A percentile compares a stretch with the other conserved stretches of the same genome.
Conservation (phyloP, 2,888 invertebrate species). For the Trissolcus japonicus region DNA sequence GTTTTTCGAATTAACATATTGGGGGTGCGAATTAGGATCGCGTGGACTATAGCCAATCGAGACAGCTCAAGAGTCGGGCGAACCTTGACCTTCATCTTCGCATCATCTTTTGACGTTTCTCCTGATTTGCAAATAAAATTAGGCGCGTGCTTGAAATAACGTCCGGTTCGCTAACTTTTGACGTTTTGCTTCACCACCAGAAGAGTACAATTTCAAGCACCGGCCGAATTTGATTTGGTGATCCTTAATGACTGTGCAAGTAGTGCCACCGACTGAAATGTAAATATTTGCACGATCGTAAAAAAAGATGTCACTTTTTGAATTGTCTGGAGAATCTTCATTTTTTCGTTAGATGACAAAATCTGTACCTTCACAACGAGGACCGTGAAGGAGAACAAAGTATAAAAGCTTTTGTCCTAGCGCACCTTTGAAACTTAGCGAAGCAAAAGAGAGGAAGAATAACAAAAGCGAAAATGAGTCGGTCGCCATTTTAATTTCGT, state of each 20-base stretch:
- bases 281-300: constrained; percentile 63
- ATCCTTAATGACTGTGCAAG: constrained; percentile 37
- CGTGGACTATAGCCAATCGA: constrained; percentile 1
- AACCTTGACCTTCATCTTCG: constrained; percentile 33
- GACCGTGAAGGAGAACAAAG: constrained; percentile 56
- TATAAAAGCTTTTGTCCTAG: constrained; percentile 54
- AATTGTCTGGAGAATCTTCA: constrained; percentile 52
- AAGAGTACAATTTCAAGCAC: constrained; percentile 45
- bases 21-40: no score
- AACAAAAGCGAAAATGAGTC: constrained; percentile 3
- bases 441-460: constrained; percentile 25
- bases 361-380: constrained; percentile 54
- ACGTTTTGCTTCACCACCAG: neutral
- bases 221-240: constrained; percentile 20
- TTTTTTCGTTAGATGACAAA: constrained; percentile 47
- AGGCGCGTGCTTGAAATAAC: constrained; percentile 52
- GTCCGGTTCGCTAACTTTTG: neutral
- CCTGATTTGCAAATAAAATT: constrained; percentile 50
- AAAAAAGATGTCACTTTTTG: constrained; percentile 49
- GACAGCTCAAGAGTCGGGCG: neutral
- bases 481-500: constrained; percentile 1
- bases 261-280: constrained; percentile 57
- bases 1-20: no score
- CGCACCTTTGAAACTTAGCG: constrained; percentile 48
- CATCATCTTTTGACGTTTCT: constrained; percentile 50